These are phyloP conservation scores for Sebastes cheni DNA, from an alignment of 2,797 vertebrate species.

Conservation along the genomic window DNA sequence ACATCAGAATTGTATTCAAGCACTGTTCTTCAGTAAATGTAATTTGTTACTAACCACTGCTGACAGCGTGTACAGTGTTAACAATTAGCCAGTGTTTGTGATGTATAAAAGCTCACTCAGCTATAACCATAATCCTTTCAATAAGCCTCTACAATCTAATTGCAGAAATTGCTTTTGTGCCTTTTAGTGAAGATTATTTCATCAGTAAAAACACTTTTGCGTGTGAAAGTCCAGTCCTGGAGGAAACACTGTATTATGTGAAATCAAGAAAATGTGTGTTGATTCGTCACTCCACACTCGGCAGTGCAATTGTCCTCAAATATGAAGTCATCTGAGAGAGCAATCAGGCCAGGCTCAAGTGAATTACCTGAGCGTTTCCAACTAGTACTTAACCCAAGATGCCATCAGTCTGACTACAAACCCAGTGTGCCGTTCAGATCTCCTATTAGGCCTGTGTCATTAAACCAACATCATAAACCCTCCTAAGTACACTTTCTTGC, in stretches of 20 bases:
- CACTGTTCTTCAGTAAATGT: not conserved
- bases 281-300: not conserved
- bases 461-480: slow-evolving; percentile 47
- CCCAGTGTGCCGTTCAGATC: slow-evolving; percentile 16
- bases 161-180: slow-evolving; percentile 19
- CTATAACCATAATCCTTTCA: slow-evolving; percentile 1
- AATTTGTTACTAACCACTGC: not conserved
- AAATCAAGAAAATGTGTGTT: not conserved
- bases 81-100: slow-evolving; percentile 6
- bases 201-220: not conserved
- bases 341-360: slow-evolving; percentile 2
- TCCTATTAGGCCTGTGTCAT: slow-evolving; percentile 34
- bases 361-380: slow-evolving; percentile 26
- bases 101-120: slow-evolving; percentile 9
- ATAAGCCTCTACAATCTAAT: slow-evolving; percentile 18
- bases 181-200: slow-evolving; percentile 23
- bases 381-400: slow-evolving; percentile 32
- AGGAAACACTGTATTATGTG: slow-evolving; percentile 13
- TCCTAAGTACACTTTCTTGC: slow-evolving; percentile 17
- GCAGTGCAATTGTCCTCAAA: not conserved
- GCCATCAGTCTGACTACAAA: slow-evolving; percentile 39
- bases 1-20: not conserved
- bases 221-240: not conserved
- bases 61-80: not conserved
- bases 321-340: slow-evolving; percentile 14